Conservation (phyloP, 2,113 vertebrate genomes). For the Aldabrachelys gigantea region DNA sequence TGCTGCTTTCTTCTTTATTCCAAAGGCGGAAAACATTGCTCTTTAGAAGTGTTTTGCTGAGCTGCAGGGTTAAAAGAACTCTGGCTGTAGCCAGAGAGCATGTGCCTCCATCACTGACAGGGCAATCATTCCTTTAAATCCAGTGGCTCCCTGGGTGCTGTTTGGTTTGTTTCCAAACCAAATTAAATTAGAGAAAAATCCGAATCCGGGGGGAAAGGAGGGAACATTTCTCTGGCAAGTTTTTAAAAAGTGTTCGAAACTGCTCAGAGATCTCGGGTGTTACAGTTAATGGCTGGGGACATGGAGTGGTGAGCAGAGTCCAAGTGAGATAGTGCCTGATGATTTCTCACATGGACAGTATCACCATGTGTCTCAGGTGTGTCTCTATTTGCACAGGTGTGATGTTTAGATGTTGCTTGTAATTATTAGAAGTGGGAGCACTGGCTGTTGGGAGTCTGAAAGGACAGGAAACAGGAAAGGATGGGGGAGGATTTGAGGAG, state of each 20-base stretch:
- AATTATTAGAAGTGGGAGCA: too few relatives aligned
- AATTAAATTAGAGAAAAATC: background rate
- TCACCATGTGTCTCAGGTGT: too few relatives aligned
- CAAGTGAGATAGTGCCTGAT: accelerated
- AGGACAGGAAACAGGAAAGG: too few relatives aligned
- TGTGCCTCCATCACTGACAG: background rate
- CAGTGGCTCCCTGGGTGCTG: background rate
- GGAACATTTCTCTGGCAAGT: background rate
- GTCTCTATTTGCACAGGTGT: background rate
- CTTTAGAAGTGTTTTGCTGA: background rate
- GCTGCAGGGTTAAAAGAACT: background rate
- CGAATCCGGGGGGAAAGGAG: background rate
- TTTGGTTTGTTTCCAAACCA: too few relatives aligned
- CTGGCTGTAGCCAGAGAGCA: background rate
- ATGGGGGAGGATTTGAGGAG: too few relatives aligned
- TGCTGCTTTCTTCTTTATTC: background rate
- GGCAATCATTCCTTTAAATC: background rate
- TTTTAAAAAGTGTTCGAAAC: background rate
- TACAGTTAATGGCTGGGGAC: background rate
- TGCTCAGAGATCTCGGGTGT: background rate
- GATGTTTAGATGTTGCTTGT: too few relatives aligned
- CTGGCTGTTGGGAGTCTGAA: too few relatives aligned
- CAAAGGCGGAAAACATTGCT: background rate
- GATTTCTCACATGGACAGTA: too few relatives aligned
- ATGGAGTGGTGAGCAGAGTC: accelerated